Base-by-base conservation (phyloP, 2,113 vertebrate genomes). In the Girardinichthys multiradiatus region DNA sequence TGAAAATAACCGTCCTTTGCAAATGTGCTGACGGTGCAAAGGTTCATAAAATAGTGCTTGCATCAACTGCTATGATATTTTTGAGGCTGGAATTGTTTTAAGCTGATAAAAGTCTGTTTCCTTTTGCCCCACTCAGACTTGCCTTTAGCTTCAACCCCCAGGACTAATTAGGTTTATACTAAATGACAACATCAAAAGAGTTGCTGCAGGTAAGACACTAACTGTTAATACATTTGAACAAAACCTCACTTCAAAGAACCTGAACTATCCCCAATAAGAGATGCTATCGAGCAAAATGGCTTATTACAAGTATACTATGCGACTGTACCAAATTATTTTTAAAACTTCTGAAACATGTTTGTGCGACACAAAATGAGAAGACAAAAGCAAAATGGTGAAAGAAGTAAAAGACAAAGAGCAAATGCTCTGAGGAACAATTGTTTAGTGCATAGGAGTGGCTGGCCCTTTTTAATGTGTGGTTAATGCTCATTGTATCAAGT, bases 401-500 rank as follows among this genome's bases (percentile, higher is more conserved):
- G 0, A 19, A 8, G 37, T 13, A 57, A 57, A 65, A 58, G 59
- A 5, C 6, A 54, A 0, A 28, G 19, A 73, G 1, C 4, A 65
- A 45, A 60, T 84, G 64, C 57, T 74, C 2, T 61, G 14, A 70
- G 70, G 66, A 77, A 76, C 31, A 75, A 14, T 1, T 5, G 39
- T 66, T 13, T 68, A 58, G 69, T 64, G 54, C 75, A 79, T 30
- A 15, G 45, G 19, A 84, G 45, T 70, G 78, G 77, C 69, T 33
- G 73, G 68, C 21, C 70, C 72, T 10, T 66, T 76, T 29, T 57
- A 45, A 65, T 64, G 54, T 64, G 71, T 78, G 78, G 81, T 83
- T 65, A 73, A 70, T 72, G 69, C 79, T 80, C 78, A 87, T 81
- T 82, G 73, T n/a, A n/a, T n/a, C n/a, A 85, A 73, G 45, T 39